Conservation (phyloP, 2,113 vertebrate genomes). For the Jaculus jaculus region DNA sequence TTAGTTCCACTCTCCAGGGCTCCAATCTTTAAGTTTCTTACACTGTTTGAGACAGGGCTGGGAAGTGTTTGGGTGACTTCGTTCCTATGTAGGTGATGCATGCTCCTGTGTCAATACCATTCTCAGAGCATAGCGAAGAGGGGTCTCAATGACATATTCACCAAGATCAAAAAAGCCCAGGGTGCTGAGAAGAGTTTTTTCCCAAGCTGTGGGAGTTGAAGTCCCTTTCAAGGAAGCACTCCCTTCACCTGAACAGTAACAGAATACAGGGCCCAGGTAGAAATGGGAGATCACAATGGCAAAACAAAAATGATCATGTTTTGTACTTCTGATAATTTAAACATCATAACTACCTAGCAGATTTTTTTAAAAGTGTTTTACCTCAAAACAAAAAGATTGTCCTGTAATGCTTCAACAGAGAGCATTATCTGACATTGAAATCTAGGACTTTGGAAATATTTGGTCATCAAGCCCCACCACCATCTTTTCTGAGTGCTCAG, state of each 20-base stretch:
- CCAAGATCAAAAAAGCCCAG: neutral
- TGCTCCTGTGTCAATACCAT: neutral
- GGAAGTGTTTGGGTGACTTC: neutral
- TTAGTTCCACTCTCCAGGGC: neutral
- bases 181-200: neutral
- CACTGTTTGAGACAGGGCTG: neutral
- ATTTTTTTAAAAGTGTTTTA: neutral
- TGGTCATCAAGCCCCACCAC: neutral
- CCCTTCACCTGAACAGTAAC: neutral
- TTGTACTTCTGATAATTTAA: neutral
- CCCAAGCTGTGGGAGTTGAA: neutral
- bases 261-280: neutral
- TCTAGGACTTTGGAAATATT: neutral
- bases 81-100: neutral
- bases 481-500: neutral
- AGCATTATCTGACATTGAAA: neutral
- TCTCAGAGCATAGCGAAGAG: rapidly evolving
- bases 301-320: neutral
- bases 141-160: neutral
- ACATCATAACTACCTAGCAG: neutral
- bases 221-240: neutral
- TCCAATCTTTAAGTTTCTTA: neutral
- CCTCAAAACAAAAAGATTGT: neutral
- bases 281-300: neutral
- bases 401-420: neutral